Percentiles rank a stretch among this genome's conserved stretches.
phyloP scores from a whole-genome alignment of 2,797 vertebrate species.

The Okamejei kenojei region DNA sequence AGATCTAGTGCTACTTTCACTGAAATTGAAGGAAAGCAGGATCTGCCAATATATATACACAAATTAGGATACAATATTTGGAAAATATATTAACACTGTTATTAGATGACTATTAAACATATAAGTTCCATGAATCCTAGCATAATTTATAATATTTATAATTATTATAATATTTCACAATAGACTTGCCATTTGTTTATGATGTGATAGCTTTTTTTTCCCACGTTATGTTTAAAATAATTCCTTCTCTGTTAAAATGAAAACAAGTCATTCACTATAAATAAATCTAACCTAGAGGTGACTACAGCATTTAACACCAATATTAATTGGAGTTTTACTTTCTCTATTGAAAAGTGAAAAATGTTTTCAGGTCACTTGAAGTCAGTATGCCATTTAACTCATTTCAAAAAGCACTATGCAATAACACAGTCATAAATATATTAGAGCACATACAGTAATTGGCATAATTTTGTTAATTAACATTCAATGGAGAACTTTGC shows the following conservation, averaged over 20 bases:
- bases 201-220: not conserved
- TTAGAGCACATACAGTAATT: not conserved
- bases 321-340: slow-evolving; percentile 4
- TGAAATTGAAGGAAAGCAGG: not conserved
- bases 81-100: not conserved
- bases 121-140: not conserved
- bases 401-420: not conserved
- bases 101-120: not conserved
- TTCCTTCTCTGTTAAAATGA: not conserved
- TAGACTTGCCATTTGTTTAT: not conserved
- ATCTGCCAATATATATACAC: not conserved
- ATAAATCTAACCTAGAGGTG: not conserved
- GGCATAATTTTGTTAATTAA: not conserved
- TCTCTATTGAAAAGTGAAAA: not conserved
- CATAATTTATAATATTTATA: not conserved
- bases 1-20: not conserved
- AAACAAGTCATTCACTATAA: not conserved
- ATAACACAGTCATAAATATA: not conserved
- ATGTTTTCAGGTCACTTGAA: not conserved
- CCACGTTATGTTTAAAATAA: not conserved
- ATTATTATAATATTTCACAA: not conserved
- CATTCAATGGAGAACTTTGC: too few relatives aligned
- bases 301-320: not conserved
- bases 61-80: not conserved
- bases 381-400: not conserved